Evolutionary conservation across 1,140 invertebrate species (phyloP).

Genomic region (Bombus affinis): DNA sequence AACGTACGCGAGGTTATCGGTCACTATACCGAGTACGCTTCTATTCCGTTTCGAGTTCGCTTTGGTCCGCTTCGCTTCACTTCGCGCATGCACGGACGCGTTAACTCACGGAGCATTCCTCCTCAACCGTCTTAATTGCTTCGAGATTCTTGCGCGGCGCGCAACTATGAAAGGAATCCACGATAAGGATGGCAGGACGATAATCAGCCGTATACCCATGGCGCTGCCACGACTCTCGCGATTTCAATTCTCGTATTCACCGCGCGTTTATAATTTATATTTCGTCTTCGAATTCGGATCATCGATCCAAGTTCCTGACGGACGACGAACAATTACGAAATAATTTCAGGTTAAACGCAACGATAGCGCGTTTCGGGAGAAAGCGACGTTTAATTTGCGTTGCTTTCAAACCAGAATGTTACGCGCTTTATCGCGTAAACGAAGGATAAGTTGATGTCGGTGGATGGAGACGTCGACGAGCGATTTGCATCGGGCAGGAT

Average conservation of each 20-base stretch:
- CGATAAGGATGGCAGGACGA: background rate
- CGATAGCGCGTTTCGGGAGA: too few relatives aligned
- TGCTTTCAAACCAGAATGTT: too few relatives aligned
- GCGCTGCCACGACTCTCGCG: too few relatives aligned
- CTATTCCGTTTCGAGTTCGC: background rate
- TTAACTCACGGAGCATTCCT: conserved; percentile 18
- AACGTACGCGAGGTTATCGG: conserved; percentile 43
- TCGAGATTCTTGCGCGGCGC: conserved; percentile 20
- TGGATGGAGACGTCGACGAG: background rate
- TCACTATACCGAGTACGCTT: conserved; percentile 2
- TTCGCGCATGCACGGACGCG: background rate
- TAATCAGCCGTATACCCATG: background rate
- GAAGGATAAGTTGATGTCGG: background rate
- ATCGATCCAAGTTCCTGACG: background rate
- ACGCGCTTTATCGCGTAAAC: background rate
- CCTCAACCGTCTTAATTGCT: conserved; percentile 14
- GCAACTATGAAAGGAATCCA: conserved; percentile 11
- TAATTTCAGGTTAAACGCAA: too few relatives aligned
- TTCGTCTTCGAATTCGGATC: background rate
- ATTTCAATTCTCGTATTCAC: background rate
- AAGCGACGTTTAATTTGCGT: too few relatives aligned
- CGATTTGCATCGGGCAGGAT: background rate
- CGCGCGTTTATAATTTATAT: background rate
- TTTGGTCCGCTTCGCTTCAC: background rate
- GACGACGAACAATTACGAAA: background rate